Evolutionary conservation across 2,888 invertebrate species (phyloP), one percentile per base, ranked within the genome.

Genomic region (Lasioglossum leucozonium): DNA sequence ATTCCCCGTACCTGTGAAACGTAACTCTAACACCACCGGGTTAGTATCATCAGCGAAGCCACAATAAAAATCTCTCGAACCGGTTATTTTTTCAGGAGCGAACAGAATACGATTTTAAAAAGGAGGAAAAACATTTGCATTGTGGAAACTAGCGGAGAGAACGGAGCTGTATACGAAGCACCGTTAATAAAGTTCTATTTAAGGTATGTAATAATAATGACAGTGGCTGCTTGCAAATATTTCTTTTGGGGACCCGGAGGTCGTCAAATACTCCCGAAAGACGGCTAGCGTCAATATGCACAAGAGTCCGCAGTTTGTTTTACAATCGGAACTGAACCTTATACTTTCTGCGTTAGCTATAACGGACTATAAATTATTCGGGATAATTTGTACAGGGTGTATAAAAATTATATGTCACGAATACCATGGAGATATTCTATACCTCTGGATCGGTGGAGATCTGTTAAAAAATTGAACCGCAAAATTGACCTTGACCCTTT

Each of bases 241-340:
- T 85, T 85, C 79, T 77, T 40, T 30, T 47, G 62, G 37, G 71
- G 55, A 72, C 62, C 62, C 42, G 65, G 62, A 37, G 58, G 11
- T 55, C 58, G 76, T 81, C 73, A 78, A 87, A 78, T 80, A 55
- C 47, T 73, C 78, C 72, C 55, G 69, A 69, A 84, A 65, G 84
- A 77, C 72, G 79, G 82, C 6, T 42, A 22, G 51, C 81, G 90
- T 91, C 86, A 91, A 90, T 91, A 87, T 90, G 90, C 87, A 89
- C 88, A 88, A 89, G 81, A 69, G 72, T 74, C 72, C 67, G 74
- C 74, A 55, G 73, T 22, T 77, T 58, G 40, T 42, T 72, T 42
- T 30, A 67, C 69, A 62, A 16, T 82, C 37, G 69, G 74, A 85
- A 87, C 76, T 77, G 72, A 67, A 73, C 51, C 30, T 79, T 72